Conservation (phyloP, 2,888 invertebrate species). For the Artemia sp. region DNA sequence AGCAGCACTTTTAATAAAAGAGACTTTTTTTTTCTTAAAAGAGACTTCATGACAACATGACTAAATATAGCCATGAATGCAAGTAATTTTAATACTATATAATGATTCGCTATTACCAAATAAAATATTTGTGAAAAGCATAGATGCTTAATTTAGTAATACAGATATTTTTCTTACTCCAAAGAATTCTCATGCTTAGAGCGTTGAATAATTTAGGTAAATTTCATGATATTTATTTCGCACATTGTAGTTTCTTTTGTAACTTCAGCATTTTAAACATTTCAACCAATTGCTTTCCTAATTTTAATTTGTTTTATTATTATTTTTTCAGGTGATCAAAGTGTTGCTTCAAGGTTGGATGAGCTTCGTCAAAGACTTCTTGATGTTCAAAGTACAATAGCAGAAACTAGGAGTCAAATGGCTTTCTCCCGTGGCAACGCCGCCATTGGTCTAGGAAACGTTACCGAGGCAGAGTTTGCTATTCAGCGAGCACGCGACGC, state of each 20-base stretch:
- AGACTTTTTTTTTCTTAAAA: no score
- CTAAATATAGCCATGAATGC: no score
- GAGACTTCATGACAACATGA: no score
- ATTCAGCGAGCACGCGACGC: constrained; percentile 48
- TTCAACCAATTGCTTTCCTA: neutral
- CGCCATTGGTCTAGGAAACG: constrained; percentile 43
- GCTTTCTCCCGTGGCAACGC: constrained; percentile 36
- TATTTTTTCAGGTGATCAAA: constrained; percentile 23
- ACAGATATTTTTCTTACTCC: no score
- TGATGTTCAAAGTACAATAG: constrained; percentile 44
- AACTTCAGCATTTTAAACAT: neutral
- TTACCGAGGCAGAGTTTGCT: constrained; percentile 45
- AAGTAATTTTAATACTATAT: no score
- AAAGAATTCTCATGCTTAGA: no score
- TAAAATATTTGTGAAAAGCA: no score
- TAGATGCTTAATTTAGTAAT: no score
- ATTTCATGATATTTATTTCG: no score
- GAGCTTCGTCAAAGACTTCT: constrained; percentile 4
- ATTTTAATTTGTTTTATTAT: neutral
- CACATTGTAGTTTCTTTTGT: neutral
- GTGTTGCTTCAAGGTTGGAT: constrained; percentile 18
- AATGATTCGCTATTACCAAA: no score
- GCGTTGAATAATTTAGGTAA: no score
- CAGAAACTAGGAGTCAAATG: constrained; percentile 41
- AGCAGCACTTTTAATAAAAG: no score